A percentile compares a stretch with the other conserved stretches of the same genome.
Conservation (phyloP, 2,888 invertebrate species). For the Drosophila neonasuta region DNA sequence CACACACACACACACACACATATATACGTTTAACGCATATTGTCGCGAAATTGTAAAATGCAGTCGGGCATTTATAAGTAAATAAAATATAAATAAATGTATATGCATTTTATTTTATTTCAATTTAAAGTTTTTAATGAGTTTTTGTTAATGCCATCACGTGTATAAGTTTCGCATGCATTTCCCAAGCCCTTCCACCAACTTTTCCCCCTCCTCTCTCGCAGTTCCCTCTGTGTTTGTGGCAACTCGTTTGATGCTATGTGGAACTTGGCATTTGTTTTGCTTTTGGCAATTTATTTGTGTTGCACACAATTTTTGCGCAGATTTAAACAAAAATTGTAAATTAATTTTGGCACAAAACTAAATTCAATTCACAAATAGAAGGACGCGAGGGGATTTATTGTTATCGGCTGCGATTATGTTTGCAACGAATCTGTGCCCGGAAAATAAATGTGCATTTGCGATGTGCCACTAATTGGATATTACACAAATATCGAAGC, state of each 20-base stretch:
- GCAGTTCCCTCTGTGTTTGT: background rate
- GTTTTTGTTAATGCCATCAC: constrained; percentile 66
- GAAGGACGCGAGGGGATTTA: constrained; percentile 12
- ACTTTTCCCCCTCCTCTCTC: background rate
- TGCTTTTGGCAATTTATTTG: constrained; percentile 52
- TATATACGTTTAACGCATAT: constrained; percentile 25
- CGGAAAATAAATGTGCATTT: constrained; percentile 20
- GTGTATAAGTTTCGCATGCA: constrained; percentile 9
- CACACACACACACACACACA: background rate
- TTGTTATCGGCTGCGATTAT: constrained; percentile 39
- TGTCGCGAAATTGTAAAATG: constrained; percentile 39
- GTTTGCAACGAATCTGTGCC: constrained; percentile 28
- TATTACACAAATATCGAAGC: constrained; percentile 40
- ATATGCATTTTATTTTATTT: constrained; percentile 72
- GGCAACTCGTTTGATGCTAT: constrained; percentile 28
- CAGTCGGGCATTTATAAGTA: constrained; percentile 43
- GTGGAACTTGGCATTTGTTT: constrained; percentile 39
- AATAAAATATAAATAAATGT: constrained; percentile 42
- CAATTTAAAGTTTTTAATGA: constrained; percentile 80
- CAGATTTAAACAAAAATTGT: constrained; percentile 56
- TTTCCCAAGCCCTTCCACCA: background rate
- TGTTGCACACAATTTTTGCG: constrained; percentile 34
- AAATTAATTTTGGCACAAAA: constrained; percentile 49
- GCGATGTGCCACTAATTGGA: constrained; percentile 40
- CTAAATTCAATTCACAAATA: constrained; percentile 58